These are phyloP conservation scores for Galeopsomyia nigrocyanea DNA, from an alignment of 2,888 invertebrate genomes.

Conservation along the genomic window DNA sequence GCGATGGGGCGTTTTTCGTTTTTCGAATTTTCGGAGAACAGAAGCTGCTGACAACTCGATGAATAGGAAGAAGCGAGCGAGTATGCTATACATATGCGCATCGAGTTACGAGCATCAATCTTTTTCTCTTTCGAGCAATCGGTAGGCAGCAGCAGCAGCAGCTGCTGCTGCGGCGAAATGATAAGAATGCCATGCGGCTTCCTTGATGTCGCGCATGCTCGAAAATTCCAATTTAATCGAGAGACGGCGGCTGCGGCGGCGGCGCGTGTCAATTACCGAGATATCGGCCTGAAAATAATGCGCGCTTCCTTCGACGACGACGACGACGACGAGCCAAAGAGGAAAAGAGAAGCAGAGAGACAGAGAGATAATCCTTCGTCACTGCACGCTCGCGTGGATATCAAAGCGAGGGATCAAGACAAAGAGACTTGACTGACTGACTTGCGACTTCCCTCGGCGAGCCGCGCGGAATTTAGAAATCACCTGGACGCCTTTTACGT, in stretches of 20 bases:
- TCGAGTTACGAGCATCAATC: too few species aligned
- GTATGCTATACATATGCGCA: too few species aligned
- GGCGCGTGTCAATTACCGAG: slow-evolving; percentile 44
- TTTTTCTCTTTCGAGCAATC: not conserved
- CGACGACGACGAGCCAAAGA: not conserved
- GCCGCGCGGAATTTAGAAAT: slow-evolving; percentile 44
- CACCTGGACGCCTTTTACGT: slow-evolving; percentile 38
- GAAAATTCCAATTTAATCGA: slow-evolving; percentile 45
- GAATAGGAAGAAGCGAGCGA: too few species aligned
- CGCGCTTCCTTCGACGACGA: slow-evolving; percentile 13
- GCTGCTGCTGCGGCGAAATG: slow-evolving; percentile 2
- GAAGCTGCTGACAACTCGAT: too few species aligned
- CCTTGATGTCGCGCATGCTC: not conserved
- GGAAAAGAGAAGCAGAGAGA: too few species aligned
- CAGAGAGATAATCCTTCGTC: slow-evolving; percentile 23
- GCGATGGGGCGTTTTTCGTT: too few species aligned
- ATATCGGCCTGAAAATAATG: slow-evolving; percentile 33
- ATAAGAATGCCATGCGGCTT: slow-evolving; percentile 17
- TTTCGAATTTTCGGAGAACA: too few species aligned
- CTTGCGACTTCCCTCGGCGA: slow-evolving; percentile 39
- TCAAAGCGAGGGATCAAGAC: slow-evolving; percentile 33
- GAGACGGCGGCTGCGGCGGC: not conserved
- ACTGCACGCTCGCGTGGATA: slow-evolving; percentile 32
- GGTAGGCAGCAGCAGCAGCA: not conserved
- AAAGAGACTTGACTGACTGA: slow-evolving; percentile 34